A percentile compares a stretch with the other conserved stretches of the same genome.
These are phyloP conservation scores for Clostera curtula DNA, from an alignment of 2,888 invertebrate genomes.

Conservation along the genomic window DNA sequence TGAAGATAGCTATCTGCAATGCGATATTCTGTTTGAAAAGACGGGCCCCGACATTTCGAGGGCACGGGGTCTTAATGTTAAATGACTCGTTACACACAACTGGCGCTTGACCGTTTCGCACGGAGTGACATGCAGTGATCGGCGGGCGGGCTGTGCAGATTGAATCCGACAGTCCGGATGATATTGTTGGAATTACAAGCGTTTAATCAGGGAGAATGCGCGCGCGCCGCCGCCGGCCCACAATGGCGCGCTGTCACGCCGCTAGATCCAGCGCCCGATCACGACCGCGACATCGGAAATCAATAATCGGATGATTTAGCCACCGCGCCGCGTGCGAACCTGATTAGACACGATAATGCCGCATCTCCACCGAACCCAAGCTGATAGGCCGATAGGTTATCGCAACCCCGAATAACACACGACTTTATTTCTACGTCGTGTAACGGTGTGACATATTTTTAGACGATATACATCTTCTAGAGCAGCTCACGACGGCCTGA, in stretches of 20 bases:
- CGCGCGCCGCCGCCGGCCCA: constrained; percentile 50
- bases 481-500: constrained; percentile 47
- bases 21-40: constrained; percentile 23
- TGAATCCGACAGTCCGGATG: constrained; percentile 60
- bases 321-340: constrained; percentile 74
- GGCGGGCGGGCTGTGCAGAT: constrained; percentile 43
- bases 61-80: constrained; percentile 36
- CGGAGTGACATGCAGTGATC: constrained; percentile 45
- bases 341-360: constrained; percentile 71
- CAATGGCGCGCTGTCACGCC: constrained; percentile 68
- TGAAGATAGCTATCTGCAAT: constrained; percentile 19
- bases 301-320: constrained; percentile 75
- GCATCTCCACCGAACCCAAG: constrained; percentile 46
- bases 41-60: constrained; percentile 25
- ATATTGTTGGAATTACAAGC: constrained; percentile 72
- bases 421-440: constrained; percentile 50
- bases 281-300: constrained; percentile 74
- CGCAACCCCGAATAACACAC: constrained; percentile 48
- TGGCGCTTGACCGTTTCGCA: constrained; percentile 19
- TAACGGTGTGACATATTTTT: constrained; percentile 66
- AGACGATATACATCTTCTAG: constrained; percentile 55
- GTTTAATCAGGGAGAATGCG: constrained; percentile 66
- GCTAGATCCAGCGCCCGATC: constrained; percentile 62
- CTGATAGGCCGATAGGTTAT: constrained; percentile 64
- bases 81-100: constrained; percentile 29